Conservation (phyloP, 2,888 invertebrate genomes). For the Mythimna pallens region DNA sequence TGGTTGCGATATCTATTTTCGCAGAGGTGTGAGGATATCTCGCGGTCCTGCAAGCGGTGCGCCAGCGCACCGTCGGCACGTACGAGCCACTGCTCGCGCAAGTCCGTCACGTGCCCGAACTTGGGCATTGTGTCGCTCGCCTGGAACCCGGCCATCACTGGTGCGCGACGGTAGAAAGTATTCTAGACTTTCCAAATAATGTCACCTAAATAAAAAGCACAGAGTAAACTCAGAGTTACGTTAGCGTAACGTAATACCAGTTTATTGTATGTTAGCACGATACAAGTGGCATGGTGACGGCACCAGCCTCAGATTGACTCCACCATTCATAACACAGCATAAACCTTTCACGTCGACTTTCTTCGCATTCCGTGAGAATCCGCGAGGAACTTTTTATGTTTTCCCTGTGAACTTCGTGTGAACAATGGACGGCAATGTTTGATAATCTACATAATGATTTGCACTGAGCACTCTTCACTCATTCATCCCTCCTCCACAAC, state of each 20-base stretch:
- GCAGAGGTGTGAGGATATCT: conserved; percentile 87
- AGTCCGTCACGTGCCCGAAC: conserved; percentile 86
- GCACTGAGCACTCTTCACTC: conserved; percentile 68
- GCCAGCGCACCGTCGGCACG: conserved; percentile 87
- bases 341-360: conserved; percentile 80
- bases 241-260: conserved; percentile 67
- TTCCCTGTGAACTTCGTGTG: conserved; percentile 78
- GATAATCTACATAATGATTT: conserved; percentile 85
- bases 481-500: conserved; percentile 75
- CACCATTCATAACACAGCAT: conserved; percentile 56
- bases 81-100: conserved; percentile 88
- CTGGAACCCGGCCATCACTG: conserved; percentile 83
- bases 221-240: conserved; percentile 60
- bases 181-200: conserved; percentile 64
- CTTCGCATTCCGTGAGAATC: conserved; percentile 85
- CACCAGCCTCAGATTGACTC: conserved; percentile 57
- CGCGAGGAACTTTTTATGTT: conserved; percentile 79
- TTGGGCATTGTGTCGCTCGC: conserved; percentile 88
- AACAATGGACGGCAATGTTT: conserved; percentile 83
- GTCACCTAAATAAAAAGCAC: conserved; percentile 56
- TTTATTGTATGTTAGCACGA: conserved; percentile 70
- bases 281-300: conserved; percentile 66
- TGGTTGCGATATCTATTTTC: conserved; percentile 88
- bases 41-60: conserved; percentile 87
- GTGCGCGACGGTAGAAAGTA: conserved; percentile 69